phyloP scores from a whole-genome alignment of 2,113 vertebrate species.

The Trochalopteron elliotii region DNA sequence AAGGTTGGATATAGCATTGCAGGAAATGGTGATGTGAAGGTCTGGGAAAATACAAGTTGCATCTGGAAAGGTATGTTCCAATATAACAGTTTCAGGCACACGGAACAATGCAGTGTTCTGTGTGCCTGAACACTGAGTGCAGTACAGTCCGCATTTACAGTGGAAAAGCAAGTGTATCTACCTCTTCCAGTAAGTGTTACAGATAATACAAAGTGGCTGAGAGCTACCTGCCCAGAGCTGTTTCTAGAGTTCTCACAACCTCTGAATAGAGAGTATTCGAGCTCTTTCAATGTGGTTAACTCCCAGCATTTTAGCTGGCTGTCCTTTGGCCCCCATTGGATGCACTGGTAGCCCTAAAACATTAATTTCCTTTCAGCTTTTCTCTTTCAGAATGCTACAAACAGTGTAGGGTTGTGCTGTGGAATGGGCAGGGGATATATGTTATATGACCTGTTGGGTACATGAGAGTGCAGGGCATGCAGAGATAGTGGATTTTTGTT shows the following conservation, averaged over 20 bases:
- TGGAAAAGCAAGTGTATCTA: not conserved
- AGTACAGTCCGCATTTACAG: not conserved
- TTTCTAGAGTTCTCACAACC: not conserved
- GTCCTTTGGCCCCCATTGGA: not conserved
- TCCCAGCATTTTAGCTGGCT: not conserved
- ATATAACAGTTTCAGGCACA: not conserved
- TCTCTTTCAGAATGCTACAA: not conserved
- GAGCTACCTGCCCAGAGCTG: not conserved
- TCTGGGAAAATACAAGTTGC: slow-evolving; percentile 28
- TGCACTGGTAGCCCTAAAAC: not conserved
- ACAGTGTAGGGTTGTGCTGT: not conserved
- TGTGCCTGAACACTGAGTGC: too few relatives aligned
- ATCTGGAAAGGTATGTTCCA: slow-evolving; percentile 38
- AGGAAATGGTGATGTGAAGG: not conserved
- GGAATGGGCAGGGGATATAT: not conserved
- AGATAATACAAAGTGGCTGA: not conserved
- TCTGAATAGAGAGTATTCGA: not conserved
- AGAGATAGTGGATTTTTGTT: not conserved
- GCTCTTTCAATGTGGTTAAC: not conserved
- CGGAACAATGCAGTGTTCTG: too few relatives aligned
- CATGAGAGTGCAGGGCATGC: not conserved
- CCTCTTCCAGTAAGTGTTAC: not conserved
- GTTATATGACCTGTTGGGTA: not conserved
- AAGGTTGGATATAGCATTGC: not conserved
- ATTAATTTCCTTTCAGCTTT: not conserved